phyloP scores from a whole-genome alignment of 2,113 vertebrate genomes.

The Bufo bufo region DNA sequence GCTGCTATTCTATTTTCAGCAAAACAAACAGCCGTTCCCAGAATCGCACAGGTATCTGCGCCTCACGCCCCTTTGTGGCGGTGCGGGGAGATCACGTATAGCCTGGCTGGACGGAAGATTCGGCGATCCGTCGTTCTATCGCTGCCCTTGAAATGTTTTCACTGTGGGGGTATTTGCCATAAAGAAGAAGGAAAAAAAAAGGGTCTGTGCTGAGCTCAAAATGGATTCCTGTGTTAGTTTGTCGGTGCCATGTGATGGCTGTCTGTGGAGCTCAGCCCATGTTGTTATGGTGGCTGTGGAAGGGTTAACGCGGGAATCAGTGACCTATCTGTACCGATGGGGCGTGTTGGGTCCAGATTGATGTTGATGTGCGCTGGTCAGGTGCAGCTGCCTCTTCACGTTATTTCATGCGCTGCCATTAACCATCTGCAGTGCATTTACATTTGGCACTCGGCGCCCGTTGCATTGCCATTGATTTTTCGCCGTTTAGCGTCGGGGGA shows the following conservation, averaged over 20 bases:
- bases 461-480: not conserved
- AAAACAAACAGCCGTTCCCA: constrained; percentile 27
- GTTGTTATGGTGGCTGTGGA: not conserved
- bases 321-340: constrained; percentile 1
- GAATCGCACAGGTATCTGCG: not conserved
- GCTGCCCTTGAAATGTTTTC: not conserved
- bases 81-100: too few relatives aligned
- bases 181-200: not conserved
- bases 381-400: constrained; percentile 21
- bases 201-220: not conserved
- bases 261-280: not conserved
- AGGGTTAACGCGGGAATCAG: not conserved
- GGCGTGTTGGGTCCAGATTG: not conserved
- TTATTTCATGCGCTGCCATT: constrained; percentile 15
- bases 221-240: constrained; percentile 31
- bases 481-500: not conserved
- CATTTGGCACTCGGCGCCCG: not conserved
- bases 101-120: not conserved
- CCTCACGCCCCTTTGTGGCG: not conserved
- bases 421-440: constrained; percentile 23
- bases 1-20: not conserved
- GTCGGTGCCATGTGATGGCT: not conserved
- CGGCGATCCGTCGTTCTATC: not conserved
- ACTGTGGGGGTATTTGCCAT: not conserved
- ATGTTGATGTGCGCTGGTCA: constrained; percentile 27